A percentile compares a stretch with the other conserved stretches of the same genome.
phyloP scores from a whole-genome alignment of 2,113 vertebrate species.

The Romanogobio albipinnatus region DNA sequence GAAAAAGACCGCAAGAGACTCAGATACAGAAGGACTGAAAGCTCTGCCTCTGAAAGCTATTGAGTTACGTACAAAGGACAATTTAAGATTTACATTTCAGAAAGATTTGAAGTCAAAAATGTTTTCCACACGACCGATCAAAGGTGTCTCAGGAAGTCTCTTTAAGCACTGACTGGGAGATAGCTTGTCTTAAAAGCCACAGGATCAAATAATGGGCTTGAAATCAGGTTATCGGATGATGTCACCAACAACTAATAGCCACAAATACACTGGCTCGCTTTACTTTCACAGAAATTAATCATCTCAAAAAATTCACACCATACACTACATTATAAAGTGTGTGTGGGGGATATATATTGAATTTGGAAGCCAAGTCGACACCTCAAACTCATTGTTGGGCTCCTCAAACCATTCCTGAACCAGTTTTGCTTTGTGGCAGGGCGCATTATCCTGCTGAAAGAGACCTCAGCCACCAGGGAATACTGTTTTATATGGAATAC shows the following conservation, averaged over 20 bases:
- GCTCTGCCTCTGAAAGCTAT: neutral
- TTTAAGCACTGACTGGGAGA: neutral
- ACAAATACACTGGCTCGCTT: neutral
- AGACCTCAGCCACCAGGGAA: too few relatives aligned
- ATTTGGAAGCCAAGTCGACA: too few relatives aligned
- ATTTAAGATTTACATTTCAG: neutral
- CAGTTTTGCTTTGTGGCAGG: too few relatives aligned
- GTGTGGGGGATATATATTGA: too few relatives aligned
- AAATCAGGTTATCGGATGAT: constrained; percentile 22
- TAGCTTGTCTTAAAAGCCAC: neutral
- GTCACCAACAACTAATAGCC: constrained; percentile 3
- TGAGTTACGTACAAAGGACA: neutral
- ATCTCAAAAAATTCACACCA: neutral
- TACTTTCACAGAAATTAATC: neutral
- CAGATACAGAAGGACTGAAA: neutral
- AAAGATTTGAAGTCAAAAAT: neutral
- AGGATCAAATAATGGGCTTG: neutral
- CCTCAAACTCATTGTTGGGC: too few relatives aligned
- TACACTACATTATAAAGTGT: too few relatives aligned
- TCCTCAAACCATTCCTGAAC: too few relatives aligned
- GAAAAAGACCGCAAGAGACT: neutral
- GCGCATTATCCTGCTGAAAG: too few relatives aligned
- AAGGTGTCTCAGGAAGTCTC: neutral
- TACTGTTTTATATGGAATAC: too few relatives aligned
- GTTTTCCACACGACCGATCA: too few relatives aligned